A percentile compares a stretch with the other conserved stretches of the same genome.
These are phyloP conservation scores for Drosophila kohkoa DNA, from an alignment of 1,140 invertebrate genomes.

Conservation along the genomic window DNA sequence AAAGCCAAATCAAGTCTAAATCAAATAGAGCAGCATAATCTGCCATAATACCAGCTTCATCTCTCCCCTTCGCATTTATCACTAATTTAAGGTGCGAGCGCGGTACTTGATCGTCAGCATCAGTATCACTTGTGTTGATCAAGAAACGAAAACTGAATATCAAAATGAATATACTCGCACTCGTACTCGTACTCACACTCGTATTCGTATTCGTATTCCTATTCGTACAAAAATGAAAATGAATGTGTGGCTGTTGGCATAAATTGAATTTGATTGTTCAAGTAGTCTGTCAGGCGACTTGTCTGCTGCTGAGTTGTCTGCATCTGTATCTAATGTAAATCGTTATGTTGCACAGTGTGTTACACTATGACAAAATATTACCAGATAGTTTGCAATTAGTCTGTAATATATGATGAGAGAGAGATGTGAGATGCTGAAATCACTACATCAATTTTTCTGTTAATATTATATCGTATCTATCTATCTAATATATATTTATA, in stretches of 20 bases:
- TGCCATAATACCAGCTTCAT: constrained; percentile 31
- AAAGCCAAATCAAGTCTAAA: constrained; percentile 73
- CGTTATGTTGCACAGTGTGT: constrained; percentile 44
- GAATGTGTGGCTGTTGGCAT: constrained; percentile 63
- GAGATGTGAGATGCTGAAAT: too few species aligned
- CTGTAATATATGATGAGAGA: too few species aligned
- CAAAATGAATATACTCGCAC: constrained; percentile 51
- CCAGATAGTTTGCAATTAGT: background rate
- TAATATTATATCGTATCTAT: too few species aligned
- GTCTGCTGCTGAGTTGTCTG: constrained; percentile 36
- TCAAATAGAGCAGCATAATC: constrained; percentile 79
- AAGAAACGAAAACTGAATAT: constrained; percentile 57
- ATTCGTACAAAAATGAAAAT: constrained; percentile 56
- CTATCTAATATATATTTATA: too few species aligned
- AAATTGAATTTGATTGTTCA: constrained; percentile 83
- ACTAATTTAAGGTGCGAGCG: constrained; percentile 50
- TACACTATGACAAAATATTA: background rate
- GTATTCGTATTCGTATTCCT: background rate
- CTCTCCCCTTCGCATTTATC: background rate
- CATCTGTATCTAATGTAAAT: constrained; percentile 72
- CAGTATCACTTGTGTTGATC: constrained; percentile 70
- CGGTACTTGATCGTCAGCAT: constrained; percentile 68
- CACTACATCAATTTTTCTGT: too few species aligned
- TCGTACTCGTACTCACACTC: background rate
- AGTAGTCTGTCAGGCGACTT: constrained; percentile 64